Evolutionary conservation across 2,113 vertebrate genomes (phyloP), one percentile per base, ranked within the genome.

Genomic region (Ptilonorhynchus violaceus): DNA sequence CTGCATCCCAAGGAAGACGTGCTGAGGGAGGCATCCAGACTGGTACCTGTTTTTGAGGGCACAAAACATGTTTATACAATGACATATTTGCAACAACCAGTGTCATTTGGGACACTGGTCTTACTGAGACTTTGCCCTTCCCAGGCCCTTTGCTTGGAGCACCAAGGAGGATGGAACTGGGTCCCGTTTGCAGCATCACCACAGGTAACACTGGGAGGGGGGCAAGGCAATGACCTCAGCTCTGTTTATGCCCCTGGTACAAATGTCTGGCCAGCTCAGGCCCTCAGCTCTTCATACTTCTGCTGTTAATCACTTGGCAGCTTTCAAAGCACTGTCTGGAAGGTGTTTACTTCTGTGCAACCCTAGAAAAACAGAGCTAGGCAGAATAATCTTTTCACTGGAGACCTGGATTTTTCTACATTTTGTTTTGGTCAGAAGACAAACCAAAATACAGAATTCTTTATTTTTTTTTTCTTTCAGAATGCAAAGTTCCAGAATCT

Each of bases 271-370:
- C 93, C 91, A 91, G 88, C 84, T 69, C 79, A 66, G 88, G 93
- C 79, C 64, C 60, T 89, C 73, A 62, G 79, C 83, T 85, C 69
- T 24, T 90, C 96, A 96, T 95, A 93, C 10, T 88, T 96, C 72
- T 94, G 49, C 92, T 81, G 79, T 96, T 96, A 96, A 96, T 96
- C 96, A 96, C 73, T 91, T 96, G 96, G 93, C 90, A 91, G 11
- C 69, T 85, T 92, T 5, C 73, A 84, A 86, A 90, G 85, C 2
- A 18, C 91, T 93, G 88, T 96, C 96, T 96, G 93, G 83, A 92
- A 94, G 92, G 88, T 95, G 93, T 96, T 96, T 96, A 96, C 96
- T 95, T 95, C 86, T 89, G 73, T 81, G 64, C 76, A 96, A 87
- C 91, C 64, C 73, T 85, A 87, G 49, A 44, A 93, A 96, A 97